These are phyloP conservation scores for Julus scanicus DNA, from an alignment of 2,888 invertebrate species.

Conservation along the genomic window DNA sequence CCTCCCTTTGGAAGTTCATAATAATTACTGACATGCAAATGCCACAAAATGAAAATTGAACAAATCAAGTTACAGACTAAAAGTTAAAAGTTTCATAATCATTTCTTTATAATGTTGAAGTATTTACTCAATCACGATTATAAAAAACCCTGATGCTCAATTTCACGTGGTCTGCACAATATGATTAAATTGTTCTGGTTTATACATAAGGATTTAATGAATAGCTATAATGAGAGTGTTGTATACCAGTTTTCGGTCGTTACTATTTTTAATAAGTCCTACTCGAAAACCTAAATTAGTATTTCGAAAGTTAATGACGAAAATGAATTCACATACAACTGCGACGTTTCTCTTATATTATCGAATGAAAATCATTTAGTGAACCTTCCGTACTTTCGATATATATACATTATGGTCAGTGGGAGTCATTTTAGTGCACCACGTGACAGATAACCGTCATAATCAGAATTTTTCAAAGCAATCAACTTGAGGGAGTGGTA, in stretches of 20 bases:
- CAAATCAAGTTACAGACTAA: too few species aligned
- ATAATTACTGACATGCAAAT: neutral
- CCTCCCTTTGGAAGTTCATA: neutral
- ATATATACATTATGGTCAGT: neutral
- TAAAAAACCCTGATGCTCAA: too few species aligned
- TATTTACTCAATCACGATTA: too few species aligned
- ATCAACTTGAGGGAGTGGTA: neutral
- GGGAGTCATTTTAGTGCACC: neutral
- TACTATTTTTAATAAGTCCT: neutral
- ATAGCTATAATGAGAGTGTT: neutral
- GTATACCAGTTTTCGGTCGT: neutral
- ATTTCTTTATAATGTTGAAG: too few species aligned
- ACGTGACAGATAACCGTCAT: neutral
- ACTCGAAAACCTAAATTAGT: neutral
- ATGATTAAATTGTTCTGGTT: neutral
- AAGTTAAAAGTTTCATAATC: too few species aligned
- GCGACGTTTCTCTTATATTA: neutral
- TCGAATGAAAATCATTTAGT: neutral
- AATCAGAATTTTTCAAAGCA: neutral
- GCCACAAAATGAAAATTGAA: too few species aligned
- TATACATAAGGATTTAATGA: neutral
- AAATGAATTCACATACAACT: neutral
- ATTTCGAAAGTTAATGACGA: neutral
- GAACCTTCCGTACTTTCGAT: neutral
- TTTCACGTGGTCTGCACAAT: neutral